Base-by-base conservation (phyloP, 2,888 invertebrate species). In the Orgyia antiqua region DNA sequence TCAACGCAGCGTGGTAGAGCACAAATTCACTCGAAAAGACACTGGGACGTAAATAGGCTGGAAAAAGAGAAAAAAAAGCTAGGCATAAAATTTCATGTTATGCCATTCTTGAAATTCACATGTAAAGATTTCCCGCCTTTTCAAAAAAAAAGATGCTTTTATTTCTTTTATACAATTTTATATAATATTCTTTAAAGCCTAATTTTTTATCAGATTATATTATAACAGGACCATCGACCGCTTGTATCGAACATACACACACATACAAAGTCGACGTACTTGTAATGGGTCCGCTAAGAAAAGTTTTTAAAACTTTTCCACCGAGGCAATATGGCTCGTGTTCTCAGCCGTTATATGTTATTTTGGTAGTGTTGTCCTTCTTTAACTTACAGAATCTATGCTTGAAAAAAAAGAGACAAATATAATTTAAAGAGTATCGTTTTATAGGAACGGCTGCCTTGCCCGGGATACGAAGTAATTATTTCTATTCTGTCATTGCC, bases 251-350 rank as follows among this genome's bases (percentile, higher is more conserved):
- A 56, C 71, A 64, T 46, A 65, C 72, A 48, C 73, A 73, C 76
- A 73, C 77, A 72, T 63, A 77, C 74, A 68, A 66, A 60, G 52
- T 54, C 69, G 51, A 58, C 64, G 72, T 75, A 75, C 87, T 82
- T 80, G 83, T 87, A 86, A 86, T 86, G 83, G 86, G 80, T 78
- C 86, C 80, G 84, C 83, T 86, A 87, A 87, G 84, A 84, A 87
- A 87, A 87, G 79, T 87, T 87, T 87, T 87, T 74, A 87, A 86
- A 87, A 87, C 83, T 87, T 87, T 87, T 82, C 77, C 83, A 80
- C 74, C 80, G 80, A 86, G 82, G 87, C 87, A 87, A 87, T 87
- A 87, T 86, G 86, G 86, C 86, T 83, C 84, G 83, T 80, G 83
- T 84, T 86, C 83, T 79, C 78, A 76, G 74, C 75, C 84, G 79